Base-by-base conservation (phyloP, 2,888 invertebrate species). In the Lasiommata megera region DNA sequence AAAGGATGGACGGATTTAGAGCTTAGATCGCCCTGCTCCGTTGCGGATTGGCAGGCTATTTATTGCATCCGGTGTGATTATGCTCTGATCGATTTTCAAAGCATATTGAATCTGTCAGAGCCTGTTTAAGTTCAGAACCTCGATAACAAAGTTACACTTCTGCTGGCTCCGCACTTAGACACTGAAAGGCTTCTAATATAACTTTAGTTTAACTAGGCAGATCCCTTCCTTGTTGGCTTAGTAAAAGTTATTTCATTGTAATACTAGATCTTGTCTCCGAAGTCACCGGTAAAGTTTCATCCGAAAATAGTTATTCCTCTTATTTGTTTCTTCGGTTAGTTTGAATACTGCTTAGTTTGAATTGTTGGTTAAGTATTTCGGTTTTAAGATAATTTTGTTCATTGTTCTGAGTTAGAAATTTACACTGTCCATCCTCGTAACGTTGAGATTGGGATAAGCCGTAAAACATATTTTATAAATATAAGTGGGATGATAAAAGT, bases 81-180 rank as follows among this genome's bases (percentile, higher is more conserved):
- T 31, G 16, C 8, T 31, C 29, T 31, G 11, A 46, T 36, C 12
- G 34, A 36, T 37, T 36, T 23, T 17, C 44, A 44, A 48, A 23
- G 9, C 23, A 36, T 18, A 48, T 47, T 46, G 34, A 31, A 17
- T 18, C 17, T 29, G 44, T 14, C 18, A 34, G 34, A 8, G 46
- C 50, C 44, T 56, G 57, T 59, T 48, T 56, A 59, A 59, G 59
- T 61, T 56, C 52, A 41, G 44, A 41, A 54, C 56, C 48, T 37
- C 40, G 52, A 54, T 56, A 61, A 57, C 57, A 51, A 61, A 58
- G 58, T 59, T 61, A 59, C 50, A 53, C 52, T 48, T 43, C 52
- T 41, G n/a, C 37, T 52, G 56, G 56, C 52, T 17, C 47, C 28
- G 29, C 36, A 47, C 48, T 56, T 48, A 56, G 46, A 53, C 14